These are phyloP conservation scores for Schizothorax lantsangensis DNA, from an alignment of 2,797 vertebrate genomes.

Conservation along the genomic window DNA sequence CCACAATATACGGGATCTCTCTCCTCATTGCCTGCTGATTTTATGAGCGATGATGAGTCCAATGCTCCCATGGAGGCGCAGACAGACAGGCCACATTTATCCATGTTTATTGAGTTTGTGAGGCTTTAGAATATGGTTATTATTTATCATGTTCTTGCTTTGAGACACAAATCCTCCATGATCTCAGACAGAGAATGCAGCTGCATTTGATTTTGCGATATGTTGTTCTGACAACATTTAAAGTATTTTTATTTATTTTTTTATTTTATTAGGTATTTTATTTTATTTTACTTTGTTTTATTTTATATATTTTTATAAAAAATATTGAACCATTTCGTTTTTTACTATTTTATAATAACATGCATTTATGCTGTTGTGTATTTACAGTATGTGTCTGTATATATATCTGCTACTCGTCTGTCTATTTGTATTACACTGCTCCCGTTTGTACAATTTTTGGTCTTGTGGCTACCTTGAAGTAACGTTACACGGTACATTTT, in stretches of 20 bases:
- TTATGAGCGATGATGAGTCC: conserved; percentile 42
- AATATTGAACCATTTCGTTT: too few relatives aligned
- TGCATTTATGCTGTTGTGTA: background rate
- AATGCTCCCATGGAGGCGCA: conserved; percentile 28
- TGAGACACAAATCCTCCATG: conserved; percentile 9
- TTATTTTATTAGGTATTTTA: too few relatives aligned
- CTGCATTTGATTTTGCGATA: conserved; percentile 22
- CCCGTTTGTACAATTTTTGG: too few relatives aligned
- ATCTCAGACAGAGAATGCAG: conserved; percentile 27
- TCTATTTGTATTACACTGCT: background rate
- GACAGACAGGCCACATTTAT: conserved; percentile 44
- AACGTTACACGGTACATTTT: background rate
- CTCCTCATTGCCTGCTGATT: conserved; percentile 40
- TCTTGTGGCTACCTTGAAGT: background rate
- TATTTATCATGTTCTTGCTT: conserved; percentile 55
- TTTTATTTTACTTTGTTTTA: too few relatives aligned
- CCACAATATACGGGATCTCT: conserved; percentile 28
- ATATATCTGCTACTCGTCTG: background rate
- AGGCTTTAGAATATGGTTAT: conserved; percentile 41
- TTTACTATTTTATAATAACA: background rate
- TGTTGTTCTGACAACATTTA: conserved; percentile 16
- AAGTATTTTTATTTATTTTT: too few relatives aligned
- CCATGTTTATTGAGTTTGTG: conserved; percentile 50
- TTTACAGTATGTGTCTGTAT: background rate
- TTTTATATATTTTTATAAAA: too few relatives aligned